Evolutionary conservation across 2,797 vertebrate species (phyloP).

Genomic region (Mormyrops attenuatus): DNA sequence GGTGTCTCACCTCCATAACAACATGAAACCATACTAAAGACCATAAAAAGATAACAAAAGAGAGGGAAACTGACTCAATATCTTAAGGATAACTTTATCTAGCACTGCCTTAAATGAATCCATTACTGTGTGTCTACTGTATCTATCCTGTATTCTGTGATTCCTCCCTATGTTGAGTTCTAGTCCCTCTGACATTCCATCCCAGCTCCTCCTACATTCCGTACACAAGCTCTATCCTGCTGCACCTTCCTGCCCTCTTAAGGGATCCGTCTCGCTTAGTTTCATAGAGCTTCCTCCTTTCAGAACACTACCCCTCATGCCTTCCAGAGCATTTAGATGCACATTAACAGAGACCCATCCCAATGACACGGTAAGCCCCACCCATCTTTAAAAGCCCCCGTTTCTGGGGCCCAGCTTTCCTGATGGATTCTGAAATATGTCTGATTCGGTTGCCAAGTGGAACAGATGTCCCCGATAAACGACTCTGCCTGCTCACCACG

Average conservation of each 20-base stretch:
- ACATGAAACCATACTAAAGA: background rate
- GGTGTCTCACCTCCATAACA: background rate
- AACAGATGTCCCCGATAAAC: constrained; percentile 72
- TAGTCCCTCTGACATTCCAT: background rate
- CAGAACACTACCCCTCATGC: background rate
- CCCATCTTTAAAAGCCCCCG: background rate
- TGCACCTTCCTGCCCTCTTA: background rate
- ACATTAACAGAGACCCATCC: background rate
- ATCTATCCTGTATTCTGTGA: background rate
- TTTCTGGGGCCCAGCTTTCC: background rate
- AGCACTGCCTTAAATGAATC: background rate
- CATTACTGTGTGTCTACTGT: background rate
- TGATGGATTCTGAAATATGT: background rate
- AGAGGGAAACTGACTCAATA: background rate
- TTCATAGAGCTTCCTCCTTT: background rate
- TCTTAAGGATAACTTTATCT: background rate
- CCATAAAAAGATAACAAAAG: background rate
- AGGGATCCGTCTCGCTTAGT: background rate
- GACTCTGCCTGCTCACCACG: constrained; percentile 65
- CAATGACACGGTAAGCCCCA: background rate
- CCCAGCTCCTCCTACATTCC: background rate
- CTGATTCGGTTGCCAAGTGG: constrained; percentile 54
- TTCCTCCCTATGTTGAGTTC: background rate
- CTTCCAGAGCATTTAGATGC: background rate
- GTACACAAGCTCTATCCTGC: background rate